Evolutionary conservation across 92 coral and sea anemone genomes (phyloP).

Genomic region (Phenganax marumi): DNA sequence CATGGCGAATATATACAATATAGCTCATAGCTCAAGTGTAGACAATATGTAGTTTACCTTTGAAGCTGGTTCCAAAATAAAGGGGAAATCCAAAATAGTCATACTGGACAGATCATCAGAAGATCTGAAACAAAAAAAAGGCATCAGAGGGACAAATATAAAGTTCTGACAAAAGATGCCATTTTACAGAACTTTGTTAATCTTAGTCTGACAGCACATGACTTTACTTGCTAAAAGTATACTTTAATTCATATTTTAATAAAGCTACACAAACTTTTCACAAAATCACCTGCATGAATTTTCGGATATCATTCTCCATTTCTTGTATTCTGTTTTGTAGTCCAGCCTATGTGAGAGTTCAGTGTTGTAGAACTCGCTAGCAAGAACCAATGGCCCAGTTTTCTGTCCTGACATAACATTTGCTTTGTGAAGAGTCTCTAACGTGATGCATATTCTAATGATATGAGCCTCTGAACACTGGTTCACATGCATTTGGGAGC

Average conservation of each 20-base stretch:
- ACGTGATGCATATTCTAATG: slow-evolving; percentile 65
- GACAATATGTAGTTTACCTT: slow-evolving; percentile 55
- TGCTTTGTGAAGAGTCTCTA: slow-evolving; percentile 68
- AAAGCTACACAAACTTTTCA: background rate
- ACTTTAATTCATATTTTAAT: too few relatives aligned
- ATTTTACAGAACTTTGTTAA: background rate
- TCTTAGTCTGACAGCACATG: background rate
- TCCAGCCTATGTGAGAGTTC: slow-evolving; percentile 89
- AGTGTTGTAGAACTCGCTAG: slow-evolving; percentile 79
- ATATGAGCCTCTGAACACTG: slow-evolving; percentile 71
- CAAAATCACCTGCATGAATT: background rate
- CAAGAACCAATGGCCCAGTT: slow-evolving; percentile 45
- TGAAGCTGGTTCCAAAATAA: slow-evolving; percentile 82
- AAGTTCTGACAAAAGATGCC: background rate
- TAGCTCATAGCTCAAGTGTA: background rate
- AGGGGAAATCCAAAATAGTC: slow-evolving; percentile 77
- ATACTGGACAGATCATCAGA: slow-evolving; percentile 7
- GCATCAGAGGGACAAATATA: background rate
- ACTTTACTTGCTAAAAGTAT: background rate
- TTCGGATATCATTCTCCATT: slow-evolving; percentile 57
- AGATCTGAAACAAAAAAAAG: slow-evolving; percentile 1
- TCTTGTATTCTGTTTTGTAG: slow-evolving; percentile 91
- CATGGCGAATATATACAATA: too few relatives aligned
- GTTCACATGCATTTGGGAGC: slow-evolving; percentile 65
- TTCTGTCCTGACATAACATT: slow-evolving; percentile 27